Evolutionary conservation across 2,113 vertebrate species (phyloP).

Genomic region (Toxostoma redivivum): DNA sequence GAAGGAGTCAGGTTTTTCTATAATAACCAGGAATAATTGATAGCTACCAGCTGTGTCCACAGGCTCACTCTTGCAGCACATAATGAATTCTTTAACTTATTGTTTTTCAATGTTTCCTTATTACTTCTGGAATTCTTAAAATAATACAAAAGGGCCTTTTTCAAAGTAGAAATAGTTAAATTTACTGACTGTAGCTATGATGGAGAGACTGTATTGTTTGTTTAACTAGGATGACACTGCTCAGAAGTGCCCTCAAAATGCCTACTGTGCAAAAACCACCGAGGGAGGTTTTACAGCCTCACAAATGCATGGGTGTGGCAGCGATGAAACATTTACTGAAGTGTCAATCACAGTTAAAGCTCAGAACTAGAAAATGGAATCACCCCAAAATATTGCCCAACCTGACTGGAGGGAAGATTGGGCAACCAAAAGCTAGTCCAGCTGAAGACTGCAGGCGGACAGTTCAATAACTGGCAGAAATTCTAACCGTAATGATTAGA

Average conservation of each 20-base stretch:
- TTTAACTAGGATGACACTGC: conserved; percentile 46
- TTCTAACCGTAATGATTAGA: not conserved
- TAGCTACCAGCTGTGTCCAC: conserved; percentile 78
- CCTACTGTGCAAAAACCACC: conserved; percentile 34
- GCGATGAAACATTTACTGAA: not conserved
- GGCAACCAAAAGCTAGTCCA: not conserved
- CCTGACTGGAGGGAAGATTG: not conserved
- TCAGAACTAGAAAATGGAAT: not conserved
- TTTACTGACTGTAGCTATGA: conserved; percentile 54
- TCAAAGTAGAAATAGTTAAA: conserved; percentile 54
- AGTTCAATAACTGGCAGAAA: not conserved
- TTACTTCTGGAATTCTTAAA: conserved; percentile 63
- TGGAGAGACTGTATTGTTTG: conserved; percentile 45
- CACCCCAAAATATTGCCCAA: not conserved
- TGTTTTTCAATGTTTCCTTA: conserved; percentile 68
- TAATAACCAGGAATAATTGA: conserved; percentile 71
- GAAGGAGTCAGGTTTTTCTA: conserved; percentile 64
- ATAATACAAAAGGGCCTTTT: conserved; percentile 53
- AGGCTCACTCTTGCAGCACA: conserved; percentile 44
- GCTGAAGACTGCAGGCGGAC: not conserved
- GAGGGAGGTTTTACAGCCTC: not conserved
- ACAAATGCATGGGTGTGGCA: not conserved
- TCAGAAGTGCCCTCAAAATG: conserved; percentile 14
- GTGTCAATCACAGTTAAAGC: not conserved
- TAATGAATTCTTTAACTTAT: conserved; percentile 65